Base-by-base conservation (phyloP, 2,888 invertebrate genomes). In the Tenthredo livida region DNA sequence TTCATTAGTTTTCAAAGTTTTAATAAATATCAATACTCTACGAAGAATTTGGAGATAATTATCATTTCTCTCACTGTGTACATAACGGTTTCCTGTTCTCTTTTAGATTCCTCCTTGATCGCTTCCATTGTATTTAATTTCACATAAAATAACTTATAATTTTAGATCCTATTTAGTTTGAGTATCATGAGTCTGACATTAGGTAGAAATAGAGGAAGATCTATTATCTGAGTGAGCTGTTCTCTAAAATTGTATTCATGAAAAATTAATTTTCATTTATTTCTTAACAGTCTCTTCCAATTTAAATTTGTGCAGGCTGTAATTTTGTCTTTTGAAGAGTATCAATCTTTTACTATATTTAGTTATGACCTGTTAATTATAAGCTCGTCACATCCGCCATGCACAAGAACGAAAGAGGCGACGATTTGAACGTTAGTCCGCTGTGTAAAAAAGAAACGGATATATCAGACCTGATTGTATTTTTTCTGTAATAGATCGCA, bases 1-100 rank as follows among this genome's bases (percentile, higher is more conserved):
- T 82, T 82, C 17, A 15, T 72, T 40, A 47, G 21, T 54, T n/a
- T 54, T 61, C 54, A 15, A 40, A 67, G 47, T 65, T 37, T 2
- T 47, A 25, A 65, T 33, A 21, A 47, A 67, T 12, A 37, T 17
- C 47, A 15, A 15, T 7, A 37, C 1, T 7, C 7, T 10, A 73
- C 25, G 2, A 40, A 21, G 12, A 65, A n/a, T 61, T 33, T 15
- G 43, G 37, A 65, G 10, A 37, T 50, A 61, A 73, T 21, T 50
- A 25, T 82, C 0, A n/a, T 80, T 50, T 83, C 50, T 58, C 82
- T 84, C 61, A 85, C 86, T n/a, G 86, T 84, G 58, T 86, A 86
- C 82, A 82, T 85, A 33, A 85, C 84, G 25, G 83, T 85, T 73
- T 78, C 84, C 61, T 78, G 37, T 67, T 67, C 47, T 21, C 43